These are phyloP conservation scores for Pseudocheirus occidentalis DNA, from an alignment of 2,797 vertebrate species.

Conservation along the genomic window DNA sequence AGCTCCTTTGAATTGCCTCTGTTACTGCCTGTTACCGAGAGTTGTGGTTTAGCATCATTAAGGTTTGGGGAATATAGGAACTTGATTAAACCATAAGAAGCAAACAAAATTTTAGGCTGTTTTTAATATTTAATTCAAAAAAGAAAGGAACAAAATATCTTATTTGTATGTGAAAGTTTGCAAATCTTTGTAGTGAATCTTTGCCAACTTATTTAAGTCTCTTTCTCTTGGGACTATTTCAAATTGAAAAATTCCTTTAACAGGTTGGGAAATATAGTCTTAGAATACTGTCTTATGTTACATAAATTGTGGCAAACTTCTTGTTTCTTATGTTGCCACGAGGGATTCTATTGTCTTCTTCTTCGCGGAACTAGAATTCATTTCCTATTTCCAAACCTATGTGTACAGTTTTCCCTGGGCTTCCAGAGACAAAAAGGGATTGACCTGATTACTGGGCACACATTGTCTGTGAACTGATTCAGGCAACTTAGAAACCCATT, in stretches of 20 bases:
- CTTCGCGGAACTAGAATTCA: constrained; percentile 21
- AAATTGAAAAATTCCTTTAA: constrained; percentile 52
- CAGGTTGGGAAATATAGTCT: constrained; percentile 20
- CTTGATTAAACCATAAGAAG: not conserved
- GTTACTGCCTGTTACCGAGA: constrained; percentile 15
- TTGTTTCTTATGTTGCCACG: not conserved
- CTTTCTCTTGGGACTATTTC: constrained; percentile 45
- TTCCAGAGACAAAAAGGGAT: constrained; percentile 56
- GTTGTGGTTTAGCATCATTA: constrained; percentile 1
- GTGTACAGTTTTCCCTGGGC: constrained; percentile 37
- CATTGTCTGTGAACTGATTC: constrained; percentile 56
- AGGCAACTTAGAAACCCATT: constrained; percentile 40
- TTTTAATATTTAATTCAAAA: constrained; percentile 42
- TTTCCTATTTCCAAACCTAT: constrained; percentile 33
- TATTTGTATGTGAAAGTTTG: constrained; percentile 7
- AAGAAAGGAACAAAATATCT: constrained; percentile 4
- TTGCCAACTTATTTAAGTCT: constrained; percentile 40
- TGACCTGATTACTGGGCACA: constrained; percentile 45
- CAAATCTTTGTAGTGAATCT: not conserved
- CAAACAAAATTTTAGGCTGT: constrained; percentile 23
- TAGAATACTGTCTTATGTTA: not conserved
- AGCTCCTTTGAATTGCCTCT: constrained; percentile 34
- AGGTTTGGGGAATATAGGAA: not conserved
- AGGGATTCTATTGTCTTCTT: constrained; percentile 51
- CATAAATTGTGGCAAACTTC: not conserved